Percentiles rank a stretch among this genome's conserved stretches.
phyloP scores from a whole-genome alignment of 2,888 invertebrate species.

The Lamellibrachia columna region DNA sequence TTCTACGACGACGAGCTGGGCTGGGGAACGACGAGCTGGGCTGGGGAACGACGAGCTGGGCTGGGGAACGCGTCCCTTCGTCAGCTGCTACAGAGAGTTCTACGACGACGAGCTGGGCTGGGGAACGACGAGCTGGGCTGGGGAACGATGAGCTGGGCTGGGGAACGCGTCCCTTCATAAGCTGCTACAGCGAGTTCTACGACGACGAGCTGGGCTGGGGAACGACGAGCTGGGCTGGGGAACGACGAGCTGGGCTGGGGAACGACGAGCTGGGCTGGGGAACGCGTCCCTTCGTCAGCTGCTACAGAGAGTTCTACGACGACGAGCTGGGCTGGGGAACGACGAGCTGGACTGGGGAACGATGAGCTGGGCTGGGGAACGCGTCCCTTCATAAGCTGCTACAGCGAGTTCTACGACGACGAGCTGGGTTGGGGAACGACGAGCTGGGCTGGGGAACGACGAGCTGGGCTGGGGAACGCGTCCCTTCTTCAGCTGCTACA shows the following conservation, averaged over 20 bases:
- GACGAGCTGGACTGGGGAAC: too few species aligned
- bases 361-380: conserved; percentile 21
- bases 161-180: not conserved
- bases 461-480: conserved; percentile 19
- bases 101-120: too few species aligned
- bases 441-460: not conserved
- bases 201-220: too few species aligned
- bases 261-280: conserved; percentile 21
- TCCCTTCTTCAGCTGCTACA: too few species aligned
- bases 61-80: not conserved
- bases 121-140: not conserved
- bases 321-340: too few species aligned
- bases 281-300: not conserved
- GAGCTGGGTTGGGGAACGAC: not conserved
- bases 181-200: too few species aligned
- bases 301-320: too few species aligned
- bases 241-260: conserved; percentile 21
- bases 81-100: too few species aligned
- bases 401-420: too few species aligned
- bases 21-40: not conserved
- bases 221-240: not conserved
- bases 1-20: too few species aligned
- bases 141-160: conserved; percentile 8
- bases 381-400: not conserved
- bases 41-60: not conserved